Percentiles rank a stretch among this genome's conserved stretches.
Conservation (phyloP, 2,797 vertebrate species). For the Cryptoblepharus egeriae region DNA sequence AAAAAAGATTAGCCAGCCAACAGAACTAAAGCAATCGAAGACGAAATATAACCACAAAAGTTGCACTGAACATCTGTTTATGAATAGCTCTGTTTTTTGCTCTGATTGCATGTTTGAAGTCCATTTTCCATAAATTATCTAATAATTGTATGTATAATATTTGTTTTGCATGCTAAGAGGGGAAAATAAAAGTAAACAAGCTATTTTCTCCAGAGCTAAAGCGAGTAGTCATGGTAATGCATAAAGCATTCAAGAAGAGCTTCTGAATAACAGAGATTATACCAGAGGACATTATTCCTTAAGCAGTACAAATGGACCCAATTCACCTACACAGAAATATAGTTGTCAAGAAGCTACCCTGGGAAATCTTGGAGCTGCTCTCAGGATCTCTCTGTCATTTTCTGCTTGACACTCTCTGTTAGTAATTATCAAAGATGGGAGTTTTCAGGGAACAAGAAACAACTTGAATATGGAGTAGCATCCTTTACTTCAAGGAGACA, state of each 20-base stretch:
- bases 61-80: conserved; percentile 57
- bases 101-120: conserved; percentile 56
- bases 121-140: conserved; percentile 54
- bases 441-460: conserved; percentile 33
- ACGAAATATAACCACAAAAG: conserved; percentile 35
- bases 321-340: conserved; percentile 37
- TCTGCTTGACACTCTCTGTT: conserved; percentile 35
- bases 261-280: conserved; percentile 31
- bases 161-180: conserved; percentile 39
- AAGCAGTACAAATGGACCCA: conserved; percentile 33
- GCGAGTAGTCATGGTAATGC: conserved; percentile 29
- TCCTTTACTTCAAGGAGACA: background rate
- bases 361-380: conserved; percentile 62
- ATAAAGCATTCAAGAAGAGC: conserved; percentile 33
- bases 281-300: conserved; percentile 46
- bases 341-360: conserved; percentile 39
- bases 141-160: conserved; percentile 39
- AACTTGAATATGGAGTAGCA: conserved; percentile 2
- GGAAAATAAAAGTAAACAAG: conserved; percentile 54
- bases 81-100: conserved; percentile 42
- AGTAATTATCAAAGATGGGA: conserved; percentile 36
- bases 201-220: conserved; percentile 35
- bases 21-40: conserved; percentile 34
- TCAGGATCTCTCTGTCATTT: conserved; percentile 59
- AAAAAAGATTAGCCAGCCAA: conserved; percentile 4